phyloP scores from a whole-genome alignment of 1,140 invertebrate genomes.

The Mizuhopecten yessoensis region DNA sequence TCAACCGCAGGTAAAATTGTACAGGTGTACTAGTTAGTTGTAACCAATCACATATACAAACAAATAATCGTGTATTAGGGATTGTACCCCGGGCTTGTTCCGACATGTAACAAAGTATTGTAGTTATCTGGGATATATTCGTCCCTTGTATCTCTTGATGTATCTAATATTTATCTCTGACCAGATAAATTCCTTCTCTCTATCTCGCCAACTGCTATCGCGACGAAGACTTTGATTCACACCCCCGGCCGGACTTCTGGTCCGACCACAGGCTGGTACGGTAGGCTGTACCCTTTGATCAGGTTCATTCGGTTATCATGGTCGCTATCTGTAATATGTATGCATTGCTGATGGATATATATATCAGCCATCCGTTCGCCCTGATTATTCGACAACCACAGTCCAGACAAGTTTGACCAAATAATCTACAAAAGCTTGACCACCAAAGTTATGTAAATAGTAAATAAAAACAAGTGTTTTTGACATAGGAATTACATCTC shows the following conservation, averaged over 20 bases:
- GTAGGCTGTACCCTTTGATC: conserved; percentile 2
- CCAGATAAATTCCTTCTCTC: not conserved
- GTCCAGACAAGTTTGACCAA: not conserved
- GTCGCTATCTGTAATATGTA: not conserved
- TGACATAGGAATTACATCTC: not conserved
- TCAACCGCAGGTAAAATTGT: not conserved
- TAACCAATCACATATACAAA: not conserved
- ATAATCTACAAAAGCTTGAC: not conserved
- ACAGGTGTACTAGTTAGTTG: not conserved
- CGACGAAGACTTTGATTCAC: not conserved
- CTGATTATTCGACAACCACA: not conserved
- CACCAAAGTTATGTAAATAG: not conserved
- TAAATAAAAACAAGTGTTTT: not conserved
- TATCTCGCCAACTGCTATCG: not conserved
- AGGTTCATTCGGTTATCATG: not conserved
- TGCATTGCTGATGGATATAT: not conserved
- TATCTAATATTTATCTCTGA: not conserved
- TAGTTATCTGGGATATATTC: not conserved
- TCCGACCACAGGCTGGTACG: not conserved
- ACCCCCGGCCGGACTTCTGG: not conserved
- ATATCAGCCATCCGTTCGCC: not conserved
- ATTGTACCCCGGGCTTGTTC: not conserved
- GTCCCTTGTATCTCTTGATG: not conserved
- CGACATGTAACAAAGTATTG: not conserved
- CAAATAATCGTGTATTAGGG: not conserved